phyloP scores from a whole-genome alignment of 2,888 invertebrate genomes.

The Nomada ferruginata region DNA sequence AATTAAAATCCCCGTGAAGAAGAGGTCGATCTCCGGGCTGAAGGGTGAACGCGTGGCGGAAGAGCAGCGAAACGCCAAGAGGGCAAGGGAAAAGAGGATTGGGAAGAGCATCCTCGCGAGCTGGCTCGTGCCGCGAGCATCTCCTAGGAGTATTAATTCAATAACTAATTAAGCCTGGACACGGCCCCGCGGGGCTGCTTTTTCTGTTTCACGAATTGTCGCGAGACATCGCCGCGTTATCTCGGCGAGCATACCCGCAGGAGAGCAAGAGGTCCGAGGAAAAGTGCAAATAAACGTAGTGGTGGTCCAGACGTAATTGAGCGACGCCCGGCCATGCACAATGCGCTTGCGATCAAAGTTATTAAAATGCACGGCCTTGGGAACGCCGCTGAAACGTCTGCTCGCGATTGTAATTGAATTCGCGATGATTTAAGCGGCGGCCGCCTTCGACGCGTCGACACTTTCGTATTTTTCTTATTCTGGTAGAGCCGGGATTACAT shows the following conservation, averaged over 20 bases:
- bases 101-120: conserved; percentile 55
- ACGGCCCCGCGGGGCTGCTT: conserved; percentile 63
- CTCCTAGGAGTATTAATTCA: conserved; percentile 74
- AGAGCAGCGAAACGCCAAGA: background rate
- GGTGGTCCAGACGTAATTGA: conserved; percentile 25
- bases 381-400: background rate
- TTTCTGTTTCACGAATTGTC: conserved; percentile 73
- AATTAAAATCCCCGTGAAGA: conserved; percentile 78
- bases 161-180: conserved; percentile 74
- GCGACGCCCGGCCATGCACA: background rate
- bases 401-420: conserved; percentile 38
- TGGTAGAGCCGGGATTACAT: background rate
- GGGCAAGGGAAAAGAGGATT: conserved; percentile 5
- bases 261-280: conserved; percentile 38
- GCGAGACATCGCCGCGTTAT: conserved; percentile 47
- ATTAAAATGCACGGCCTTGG: conserved; percentile 43
- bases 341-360: conserved; percentile 29
- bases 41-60: conserved; percentile 8
- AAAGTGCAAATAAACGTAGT: conserved; percentile 48
- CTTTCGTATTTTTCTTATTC: conserved; percentile 1
- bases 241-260: conserved; percentile 24
- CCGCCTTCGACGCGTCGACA: background rate
- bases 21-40: conserved; percentile 63
- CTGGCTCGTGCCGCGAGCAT: conserved; percentile 21
- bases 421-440: conserved; percentile 7